Percentiles rank a stretch among this genome's conserved stretches.
Evolutionary conservation across 2,797 vertebrate species (phyloP).

Genomic region (Tapera naevia): DNA sequence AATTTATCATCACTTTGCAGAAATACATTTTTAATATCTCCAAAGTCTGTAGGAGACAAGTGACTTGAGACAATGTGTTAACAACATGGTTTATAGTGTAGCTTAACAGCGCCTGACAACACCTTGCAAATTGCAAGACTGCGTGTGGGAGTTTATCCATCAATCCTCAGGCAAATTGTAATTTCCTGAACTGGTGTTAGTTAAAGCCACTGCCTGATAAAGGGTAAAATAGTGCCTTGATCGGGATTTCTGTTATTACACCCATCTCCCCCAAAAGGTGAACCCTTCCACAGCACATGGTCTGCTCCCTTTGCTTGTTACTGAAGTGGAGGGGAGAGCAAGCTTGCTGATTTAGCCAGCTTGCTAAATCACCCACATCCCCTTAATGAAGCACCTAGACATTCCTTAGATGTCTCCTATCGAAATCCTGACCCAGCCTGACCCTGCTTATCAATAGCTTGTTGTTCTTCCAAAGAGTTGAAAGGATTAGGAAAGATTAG

Average conservation of each 20-base stretch:
- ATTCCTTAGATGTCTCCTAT: conserved; percentile 64
- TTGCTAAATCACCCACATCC: conserved; percentile 26
- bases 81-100: background rate
- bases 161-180: background rate
- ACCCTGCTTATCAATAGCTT: conserved; percentile 57
- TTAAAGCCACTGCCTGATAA: background rate
- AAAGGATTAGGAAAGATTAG: conserved; percentile 66
- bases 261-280: background rate
- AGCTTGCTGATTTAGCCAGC: background rate
- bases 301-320: background rate
- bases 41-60: background rate
- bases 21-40: background rate
- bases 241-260: background rate
- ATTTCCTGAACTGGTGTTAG: background rate
- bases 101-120: background rate
- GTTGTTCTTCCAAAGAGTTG: conserved; percentile 51
- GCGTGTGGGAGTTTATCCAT: background rate
- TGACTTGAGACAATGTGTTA: background rate
- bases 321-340: background rate
- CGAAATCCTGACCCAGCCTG: conserved; percentile 55
- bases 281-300: background rate
- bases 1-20: conserved; percentile 1
- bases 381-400: conserved; percentile 60
- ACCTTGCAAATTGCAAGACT: background rate
- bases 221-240: background rate